phyloP scores from a whole-genome alignment of 1,140 invertebrate species.

The Paramacrobiotus metropolitanus region DNA sequence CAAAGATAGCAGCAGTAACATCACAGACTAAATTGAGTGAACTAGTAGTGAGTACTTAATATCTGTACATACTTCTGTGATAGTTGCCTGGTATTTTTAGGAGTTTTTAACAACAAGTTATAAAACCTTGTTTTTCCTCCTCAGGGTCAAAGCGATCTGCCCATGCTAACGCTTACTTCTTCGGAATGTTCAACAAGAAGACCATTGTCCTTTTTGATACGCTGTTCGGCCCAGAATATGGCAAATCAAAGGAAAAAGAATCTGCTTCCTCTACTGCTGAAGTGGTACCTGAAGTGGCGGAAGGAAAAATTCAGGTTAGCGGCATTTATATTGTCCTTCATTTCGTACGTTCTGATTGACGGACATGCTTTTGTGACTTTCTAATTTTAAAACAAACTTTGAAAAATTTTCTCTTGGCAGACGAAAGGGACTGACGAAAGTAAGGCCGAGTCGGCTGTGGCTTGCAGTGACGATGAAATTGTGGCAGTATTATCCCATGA shows the following conservation, averaged over 20 bases:
- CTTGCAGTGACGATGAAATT: constrained; percentile 79
- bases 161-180: constrained; percentile 95
- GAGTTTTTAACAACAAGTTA: not conserved
- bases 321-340: too few species aligned
- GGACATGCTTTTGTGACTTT: too few species aligned
- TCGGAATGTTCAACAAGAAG: constrained; percentile 89
- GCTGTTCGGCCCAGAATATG: constrained; percentile 32
- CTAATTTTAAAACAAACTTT: not conserved
- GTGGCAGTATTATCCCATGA: constrained; percentile 86
- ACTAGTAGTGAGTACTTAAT: too few species aligned
- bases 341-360: too few species aligned
- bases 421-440: too few species aligned
- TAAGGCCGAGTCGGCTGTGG: too few species aligned
- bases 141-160: constrained; percentile 68
- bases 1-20: too few species aligned
- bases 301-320: too few species aligned
- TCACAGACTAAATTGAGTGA: too few species aligned
- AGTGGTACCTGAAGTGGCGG: not conserved
- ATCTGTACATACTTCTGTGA: too few species aligned
- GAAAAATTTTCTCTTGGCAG: constrained; percentile 16
- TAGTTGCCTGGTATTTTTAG: not conserved
- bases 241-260: not conserved
- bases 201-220: constrained; percentile 98
- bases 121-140: not conserved
- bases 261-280: not conserved